phyloP scores from a whole-genome alignment of 64 coral and sea anemone species.

The Astreopora myriophthalma region DNA sequence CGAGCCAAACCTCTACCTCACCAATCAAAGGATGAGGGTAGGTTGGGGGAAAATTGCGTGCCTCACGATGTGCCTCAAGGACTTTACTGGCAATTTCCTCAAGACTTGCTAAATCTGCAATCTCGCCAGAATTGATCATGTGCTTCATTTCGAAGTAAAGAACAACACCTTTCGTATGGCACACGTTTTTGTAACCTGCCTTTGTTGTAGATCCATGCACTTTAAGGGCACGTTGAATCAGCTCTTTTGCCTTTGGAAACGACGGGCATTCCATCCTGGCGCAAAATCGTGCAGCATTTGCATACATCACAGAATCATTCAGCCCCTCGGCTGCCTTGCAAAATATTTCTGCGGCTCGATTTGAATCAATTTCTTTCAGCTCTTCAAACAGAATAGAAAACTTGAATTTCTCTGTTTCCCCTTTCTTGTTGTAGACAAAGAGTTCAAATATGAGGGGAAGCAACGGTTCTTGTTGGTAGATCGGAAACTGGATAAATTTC shows the following conservation, averaged over 20 bases:
- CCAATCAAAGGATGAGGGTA: constrained; percentile 76
- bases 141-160: constrained; percentile 36
- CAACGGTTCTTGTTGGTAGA: constrained; percentile 13
- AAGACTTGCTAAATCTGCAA: background rate
- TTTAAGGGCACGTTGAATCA: constrained; percentile 32
- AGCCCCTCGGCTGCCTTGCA: constrained; percentile 16
- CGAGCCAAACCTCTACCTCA: constrained; percentile 78
- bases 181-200: background rate
- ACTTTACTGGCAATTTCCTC: constrained; percentile 54
- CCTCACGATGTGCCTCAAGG: constrained; percentile 43
- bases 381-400: constrained; percentile 64
- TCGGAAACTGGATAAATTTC: constrained; percentile 49
- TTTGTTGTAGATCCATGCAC: background rate
- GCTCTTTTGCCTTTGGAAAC: constrained; percentile 44
- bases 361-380: background rate
- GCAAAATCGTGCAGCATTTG: constrained; percentile 63
- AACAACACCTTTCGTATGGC: constrained; percentile 60
- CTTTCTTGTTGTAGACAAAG: constrained; percentile 52
- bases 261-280: constrained; percentile 43
- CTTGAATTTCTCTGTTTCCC: background rate
- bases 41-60: constrained; percentile 68
- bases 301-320: background rate
- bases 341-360: constrained; percentile 45
- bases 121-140: background rate
- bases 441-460: constrained; percentile 18